Conservation (phyloP, 2,113 vertebrate species). For the Channa maculata region DNA sequence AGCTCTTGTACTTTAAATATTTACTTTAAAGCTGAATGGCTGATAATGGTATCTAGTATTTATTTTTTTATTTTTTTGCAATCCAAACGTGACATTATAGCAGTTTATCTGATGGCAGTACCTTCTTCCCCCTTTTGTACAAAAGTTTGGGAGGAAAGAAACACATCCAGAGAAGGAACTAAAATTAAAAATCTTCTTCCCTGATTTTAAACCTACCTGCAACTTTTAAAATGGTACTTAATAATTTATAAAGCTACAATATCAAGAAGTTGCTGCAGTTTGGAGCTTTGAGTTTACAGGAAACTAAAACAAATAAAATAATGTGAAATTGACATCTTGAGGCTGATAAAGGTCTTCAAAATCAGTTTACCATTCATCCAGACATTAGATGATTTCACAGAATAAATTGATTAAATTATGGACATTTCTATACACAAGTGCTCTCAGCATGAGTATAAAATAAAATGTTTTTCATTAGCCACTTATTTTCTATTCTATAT, state of each 20-base stretch:
- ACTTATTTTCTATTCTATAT: background rate
- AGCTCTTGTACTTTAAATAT: background rate
- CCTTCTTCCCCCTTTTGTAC: background rate
- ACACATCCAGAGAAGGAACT: conserved; percentile 21
- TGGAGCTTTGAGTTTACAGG: background rate
- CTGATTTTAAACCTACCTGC: background rate
- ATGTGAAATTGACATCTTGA: background rate
- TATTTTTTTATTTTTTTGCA: background rate
- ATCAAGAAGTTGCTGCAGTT: background rate
- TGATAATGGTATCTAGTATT: no score
- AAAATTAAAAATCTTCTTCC: background rate
- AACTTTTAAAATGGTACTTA: no score
- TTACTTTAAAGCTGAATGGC: background rate
- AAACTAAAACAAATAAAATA: background rate
- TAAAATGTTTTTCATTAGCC: background rate
- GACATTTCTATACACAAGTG: background rate
- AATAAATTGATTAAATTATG: background rate
- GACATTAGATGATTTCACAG: background rate
- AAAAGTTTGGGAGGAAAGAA: background rate
- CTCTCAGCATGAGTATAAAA: no score
- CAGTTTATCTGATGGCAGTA: no score
- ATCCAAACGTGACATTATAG: no score
- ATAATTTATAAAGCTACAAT: no score
- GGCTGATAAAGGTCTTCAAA: background rate
- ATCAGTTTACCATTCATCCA: background rate